Percentiles rank a stretch among this genome's conserved stretches.
Conservation (phyloP, 2,113 vertebrate species). For the Setophaga kirtlandii region DNA sequence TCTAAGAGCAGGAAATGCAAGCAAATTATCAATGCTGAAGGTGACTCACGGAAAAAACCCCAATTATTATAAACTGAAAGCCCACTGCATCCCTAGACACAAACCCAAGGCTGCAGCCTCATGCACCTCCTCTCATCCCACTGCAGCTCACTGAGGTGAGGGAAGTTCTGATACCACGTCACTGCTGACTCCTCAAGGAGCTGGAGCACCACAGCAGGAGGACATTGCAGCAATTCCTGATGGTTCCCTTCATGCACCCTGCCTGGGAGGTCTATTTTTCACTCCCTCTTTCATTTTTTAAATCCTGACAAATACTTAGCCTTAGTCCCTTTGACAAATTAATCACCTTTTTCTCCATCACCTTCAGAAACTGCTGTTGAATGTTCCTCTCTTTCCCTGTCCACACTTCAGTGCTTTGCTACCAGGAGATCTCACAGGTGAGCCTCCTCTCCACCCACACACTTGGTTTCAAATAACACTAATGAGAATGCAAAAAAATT, state of each 20-base stretch:
- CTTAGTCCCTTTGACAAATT: neutral
- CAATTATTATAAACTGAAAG: neutral
- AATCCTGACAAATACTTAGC: neutral
- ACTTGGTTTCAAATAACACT: neutral
- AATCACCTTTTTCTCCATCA: neutral
- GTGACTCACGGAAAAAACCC: neutral
- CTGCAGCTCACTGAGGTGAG: neutral
- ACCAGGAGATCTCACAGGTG: neutral
- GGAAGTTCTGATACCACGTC: fast-evolving
- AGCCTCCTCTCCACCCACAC: neutral
- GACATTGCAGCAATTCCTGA: neutral
- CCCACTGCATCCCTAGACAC: neutral
- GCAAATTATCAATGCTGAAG: neutral
- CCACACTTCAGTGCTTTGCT: fast-evolving
- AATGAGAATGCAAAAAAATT: neutral
- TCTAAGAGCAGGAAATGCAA: neutral
- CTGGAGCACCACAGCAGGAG: neutral
- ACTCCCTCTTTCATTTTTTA: neutral
- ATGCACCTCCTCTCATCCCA: neutral
- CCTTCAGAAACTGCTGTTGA: neutral
- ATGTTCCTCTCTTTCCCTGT: neutral
- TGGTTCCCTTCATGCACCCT: neutral
- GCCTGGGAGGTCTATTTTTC: neutral
- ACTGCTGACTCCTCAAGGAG: neutral
- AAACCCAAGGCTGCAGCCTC: neutral